These are phyloP conservation scores for Heterochromis multidens DNA, from an alignment of 2,113 vertebrate genomes.

Conservation along the genomic window DNA sequence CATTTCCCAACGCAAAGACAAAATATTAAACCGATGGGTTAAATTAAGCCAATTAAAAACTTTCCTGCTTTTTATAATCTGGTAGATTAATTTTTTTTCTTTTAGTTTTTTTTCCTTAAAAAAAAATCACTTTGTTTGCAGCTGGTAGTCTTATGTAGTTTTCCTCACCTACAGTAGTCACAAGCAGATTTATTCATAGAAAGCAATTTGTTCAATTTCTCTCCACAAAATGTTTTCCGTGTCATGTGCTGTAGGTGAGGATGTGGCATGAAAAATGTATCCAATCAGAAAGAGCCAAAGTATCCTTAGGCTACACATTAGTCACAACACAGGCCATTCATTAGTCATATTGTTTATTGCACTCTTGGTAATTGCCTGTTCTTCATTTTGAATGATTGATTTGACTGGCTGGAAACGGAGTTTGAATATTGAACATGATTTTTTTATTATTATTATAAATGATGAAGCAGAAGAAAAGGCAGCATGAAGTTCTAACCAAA, in stretches of 20 bases:
- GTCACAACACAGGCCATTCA: slow-evolving; percentile 58
- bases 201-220: slow-evolving; percentile 57
- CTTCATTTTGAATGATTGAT: slow-evolving; percentile 60
- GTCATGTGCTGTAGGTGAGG: slow-evolving; percentile 55
- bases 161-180: background rate
- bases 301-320: slow-evolving; percentile 69
- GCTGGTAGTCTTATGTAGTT: background rate
- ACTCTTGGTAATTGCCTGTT: slow-evolving; percentile 60
- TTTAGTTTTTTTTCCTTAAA: background rate
- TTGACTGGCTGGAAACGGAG: slow-evolving; percentile 36
- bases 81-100: background rate
- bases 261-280: slow-evolving; percentile 70
- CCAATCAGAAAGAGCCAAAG: slow-evolving; percentile 65
- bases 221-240: slow-evolving; percentile 40
- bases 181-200: slow-evolving; percentile 55
- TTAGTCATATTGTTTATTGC: slow-evolving; percentile 63
- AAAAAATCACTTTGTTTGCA: background rate
- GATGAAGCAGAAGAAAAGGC: background rate
- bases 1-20: background rate
- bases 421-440: slow-evolving; percentile 45
- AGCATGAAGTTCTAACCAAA: background rate
- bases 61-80: background rate
- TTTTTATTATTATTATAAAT: slow-evolving; percentile 20
- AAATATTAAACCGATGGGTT: background rate
- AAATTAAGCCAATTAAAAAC: background rate